phyloP scores from a whole-genome alignment of 1,140 invertebrate genomes.

The Drosophila rhopaloa region DNA sequence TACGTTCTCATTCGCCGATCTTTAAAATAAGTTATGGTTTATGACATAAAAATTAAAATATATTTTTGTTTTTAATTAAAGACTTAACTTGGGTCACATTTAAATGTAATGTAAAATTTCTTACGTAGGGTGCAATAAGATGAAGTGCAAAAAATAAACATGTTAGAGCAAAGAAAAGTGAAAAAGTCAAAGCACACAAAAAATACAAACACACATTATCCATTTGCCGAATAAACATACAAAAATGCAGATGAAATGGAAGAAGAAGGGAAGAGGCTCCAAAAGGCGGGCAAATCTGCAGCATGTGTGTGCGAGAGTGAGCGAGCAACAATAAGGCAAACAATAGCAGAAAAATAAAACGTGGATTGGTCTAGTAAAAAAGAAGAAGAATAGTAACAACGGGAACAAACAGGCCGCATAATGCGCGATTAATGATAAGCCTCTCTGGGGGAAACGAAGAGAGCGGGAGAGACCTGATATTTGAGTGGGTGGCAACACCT shows the following conservation, averaged over 20 bases:
- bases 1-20: no score
- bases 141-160: constrained; percentile 10
- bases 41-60: no score
- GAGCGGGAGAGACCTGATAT: constrained; percentile 1
- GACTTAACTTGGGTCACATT: no score
- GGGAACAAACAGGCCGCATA: constrained; percentile 37
- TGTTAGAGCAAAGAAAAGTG: constrained; percentile 44
- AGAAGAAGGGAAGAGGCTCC: constrained; percentile 37
- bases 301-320: constrained; percentile 3
- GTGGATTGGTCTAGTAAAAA: constrained; percentile 54
- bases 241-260: constrained; percentile 5
- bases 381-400: constrained; percentile 37
- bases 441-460: constrained; percentile 6
- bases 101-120: no score
- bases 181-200: constrained; percentile 17
- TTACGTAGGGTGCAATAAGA: neutral
- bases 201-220: constrained; percentile 34
- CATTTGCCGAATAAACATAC: constrained; percentile 69
- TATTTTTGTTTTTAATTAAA: no score
- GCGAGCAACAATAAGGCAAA: constrained; percentile 50
- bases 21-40: no score
- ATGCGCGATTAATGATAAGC: constrained; percentile 66
- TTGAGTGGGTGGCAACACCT: constrained; percentile 53
- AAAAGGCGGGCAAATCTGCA: constrained; percentile 61
- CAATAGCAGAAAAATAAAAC: constrained; percentile 34